Evolutionary conservation across 2,888 invertebrate species (phyloP).

Genomic region (Monopis laevigella): DNA sequence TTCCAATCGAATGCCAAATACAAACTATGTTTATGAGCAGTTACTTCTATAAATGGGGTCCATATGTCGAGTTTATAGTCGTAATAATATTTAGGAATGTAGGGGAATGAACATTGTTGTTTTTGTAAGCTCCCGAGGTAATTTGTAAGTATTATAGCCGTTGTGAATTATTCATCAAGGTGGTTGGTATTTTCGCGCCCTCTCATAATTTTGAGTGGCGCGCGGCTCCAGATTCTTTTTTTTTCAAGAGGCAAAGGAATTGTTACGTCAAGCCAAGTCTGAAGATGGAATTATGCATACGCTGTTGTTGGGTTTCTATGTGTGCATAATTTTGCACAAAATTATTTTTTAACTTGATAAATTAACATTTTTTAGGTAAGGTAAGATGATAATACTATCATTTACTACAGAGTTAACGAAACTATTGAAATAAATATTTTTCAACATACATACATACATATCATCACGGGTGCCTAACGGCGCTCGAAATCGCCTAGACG

Average conservation of each 20-base stretch:
- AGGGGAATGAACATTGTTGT: constrained; percentile 13
- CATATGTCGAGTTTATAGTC: constrained; percentile 36
- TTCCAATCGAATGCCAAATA: constrained; percentile 20
- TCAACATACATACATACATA: no score
- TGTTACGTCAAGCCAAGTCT: constrained; percentile 13
- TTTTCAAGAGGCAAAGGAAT: constrained; percentile 28
- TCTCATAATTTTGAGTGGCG: not conserved
- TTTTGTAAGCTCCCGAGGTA: constrained; percentile 30
- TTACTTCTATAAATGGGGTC: constrained; percentile 24
- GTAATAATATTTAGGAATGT: constrained; percentile 12
- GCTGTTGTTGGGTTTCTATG: no score
- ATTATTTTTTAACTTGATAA: no score
- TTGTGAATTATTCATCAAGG: constrained; percentile 49
- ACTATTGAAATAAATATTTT: no score
- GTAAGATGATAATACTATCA: no score
- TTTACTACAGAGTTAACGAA: no score
- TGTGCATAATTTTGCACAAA: no score
- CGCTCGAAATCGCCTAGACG: no score
- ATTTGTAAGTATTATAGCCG: constrained; percentile 44
- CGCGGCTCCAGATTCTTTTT: constrained; percentile 24
- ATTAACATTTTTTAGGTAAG: no score
- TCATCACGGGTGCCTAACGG: no score
- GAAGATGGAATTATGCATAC: constrained; percentile 39
- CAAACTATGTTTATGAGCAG: constrained; percentile 19
- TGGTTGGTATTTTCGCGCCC: constrained; percentile 45